Evolutionary conservation across 1,140 invertebrate species (phyloP), one percentile per base, ranked within the genome.

Genomic region (Diabrotica undecimpunctata): DNA sequence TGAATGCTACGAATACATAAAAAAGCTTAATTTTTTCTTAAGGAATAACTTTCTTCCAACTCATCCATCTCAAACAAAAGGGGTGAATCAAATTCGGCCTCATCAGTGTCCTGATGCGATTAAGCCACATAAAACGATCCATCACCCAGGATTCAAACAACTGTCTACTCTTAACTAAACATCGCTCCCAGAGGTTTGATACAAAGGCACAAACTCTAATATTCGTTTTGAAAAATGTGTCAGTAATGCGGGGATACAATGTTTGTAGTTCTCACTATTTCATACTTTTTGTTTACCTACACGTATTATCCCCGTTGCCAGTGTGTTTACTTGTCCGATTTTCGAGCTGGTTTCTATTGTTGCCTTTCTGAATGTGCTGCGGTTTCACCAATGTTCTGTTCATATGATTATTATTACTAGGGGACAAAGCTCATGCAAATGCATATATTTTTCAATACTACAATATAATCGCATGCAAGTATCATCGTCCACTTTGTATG

Each of bases 231-330:
- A 54, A 54, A 54, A 51, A 50, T 60, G 39, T 35, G 46, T 50
- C 10, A 8, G n/a, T 60, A 50, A 60, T 39, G 39, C 58, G n/a
- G 9, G 14, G n/a, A 60, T 41, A 50, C 35, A 62, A 55, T 72
- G 67, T 72, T 72, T 72, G 64, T 67, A 65, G 67, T 72, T 72
- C 71, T 72, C 71, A 72, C 71, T 72, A 66, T 66, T 72, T 69
- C 63, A 70, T 70, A 66, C 64, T 64, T 70, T 62, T 66, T 71
- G 66, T 72, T 72, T 72, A 66, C 69, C 64, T 71, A 72, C 71
- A 72, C 14, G 38, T 35, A 60, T 60, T 60, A 60, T 60, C 46
- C 58, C n/a, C 41, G 41, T 46, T 46, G 41, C 41, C 41, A 46
- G 41, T 60, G 13, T 60, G 39, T 60, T 60, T 60, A 60, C 14